phyloP scores from a whole-genome alignment of 1,140 invertebrate genomes.

The Lepidurus packardi region DNA sequence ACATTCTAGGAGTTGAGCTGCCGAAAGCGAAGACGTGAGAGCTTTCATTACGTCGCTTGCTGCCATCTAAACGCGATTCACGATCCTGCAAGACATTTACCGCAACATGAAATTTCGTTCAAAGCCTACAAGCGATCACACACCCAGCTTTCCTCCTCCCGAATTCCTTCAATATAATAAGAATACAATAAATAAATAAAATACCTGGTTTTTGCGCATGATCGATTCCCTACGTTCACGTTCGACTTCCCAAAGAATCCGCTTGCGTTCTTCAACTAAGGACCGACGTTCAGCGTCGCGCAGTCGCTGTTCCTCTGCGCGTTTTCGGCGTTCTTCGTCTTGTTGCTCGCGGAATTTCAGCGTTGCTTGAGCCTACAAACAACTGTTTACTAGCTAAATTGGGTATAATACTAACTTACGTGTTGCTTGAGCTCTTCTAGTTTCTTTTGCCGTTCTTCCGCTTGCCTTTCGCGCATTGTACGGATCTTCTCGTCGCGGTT shows the following conservation, averaged over 20 bases:
- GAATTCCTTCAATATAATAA: background rate
- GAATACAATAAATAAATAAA: background rate
- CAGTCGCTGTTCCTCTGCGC: conserved; percentile 70
- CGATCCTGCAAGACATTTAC: conserved; percentile 52
- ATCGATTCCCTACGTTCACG: conserved; percentile 75
- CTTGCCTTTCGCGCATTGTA: conserved; percentile 62
- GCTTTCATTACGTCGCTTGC: conserved; percentile 61
- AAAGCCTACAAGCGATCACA: background rate
- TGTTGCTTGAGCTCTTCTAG: conserved; percentile 72
- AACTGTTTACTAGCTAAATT: background rate
- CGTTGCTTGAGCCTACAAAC: conserved; percentile 63
- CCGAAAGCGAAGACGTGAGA: conserved; percentile 76
- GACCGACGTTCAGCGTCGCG: conserved; percentile 67
- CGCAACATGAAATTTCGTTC: background rate
- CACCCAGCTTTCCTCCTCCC: background rate
- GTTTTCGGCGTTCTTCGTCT: conserved; percentile 69
- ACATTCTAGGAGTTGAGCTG: conserved; percentile 76
- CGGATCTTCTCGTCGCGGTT: conserved; percentile 47
- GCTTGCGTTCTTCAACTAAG: conserved; percentile 76
- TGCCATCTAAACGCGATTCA: conserved; percentile 71
- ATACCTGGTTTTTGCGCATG: conserved; percentile 65
- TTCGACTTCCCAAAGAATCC: conserved; percentile 77
- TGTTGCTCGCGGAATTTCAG: conserved; percentile 81
- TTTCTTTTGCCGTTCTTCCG: conserved; percentile 75
- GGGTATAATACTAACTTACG: conserved; percentile 36